Percentiles rank a stretch among this genome's conserved stretches.
These are phyloP conservation scores for Rhineura floridana DNA, from an alignment of 2,113 vertebrate genomes.

Conservation along the genomic window DNA sequence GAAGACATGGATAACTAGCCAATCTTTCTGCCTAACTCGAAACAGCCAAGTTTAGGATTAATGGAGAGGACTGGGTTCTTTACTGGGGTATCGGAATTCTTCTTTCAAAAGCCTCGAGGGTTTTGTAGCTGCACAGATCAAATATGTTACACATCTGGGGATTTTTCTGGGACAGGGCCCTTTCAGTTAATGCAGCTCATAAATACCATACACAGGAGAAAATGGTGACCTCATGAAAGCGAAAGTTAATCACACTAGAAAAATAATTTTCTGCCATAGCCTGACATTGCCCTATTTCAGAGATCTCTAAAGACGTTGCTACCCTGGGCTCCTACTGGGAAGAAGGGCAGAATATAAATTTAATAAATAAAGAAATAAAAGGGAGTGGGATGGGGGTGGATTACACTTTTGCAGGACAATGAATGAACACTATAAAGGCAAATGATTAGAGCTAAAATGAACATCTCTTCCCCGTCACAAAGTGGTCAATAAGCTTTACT, in stretches of 20 bases:
- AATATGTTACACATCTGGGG: slow-evolving; percentile 27
- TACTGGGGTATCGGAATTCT: slow-evolving; percentile 5
- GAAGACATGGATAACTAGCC: neutral
- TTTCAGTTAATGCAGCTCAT: neutral
- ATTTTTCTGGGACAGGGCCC: neutral
- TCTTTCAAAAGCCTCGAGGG: slow-evolving; percentile 13
- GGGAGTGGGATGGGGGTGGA: neutral
- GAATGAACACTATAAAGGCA: neutral
- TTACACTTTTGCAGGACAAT: neutral
- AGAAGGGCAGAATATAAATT: too few species aligned
- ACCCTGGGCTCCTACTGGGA: too few species aligned
- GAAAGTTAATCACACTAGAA: neutral
- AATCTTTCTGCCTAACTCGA: neutral
- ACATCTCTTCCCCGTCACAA: neutral
- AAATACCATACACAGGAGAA: neutral
- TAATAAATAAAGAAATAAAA: too few species aligned
- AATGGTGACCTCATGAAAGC: neutral
- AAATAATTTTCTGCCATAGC: neutral
- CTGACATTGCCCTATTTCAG: neutral
- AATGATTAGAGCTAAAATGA: neutral
- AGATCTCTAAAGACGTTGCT: neutral
- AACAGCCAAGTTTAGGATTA: neutral
- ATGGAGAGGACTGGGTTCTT: neutral
- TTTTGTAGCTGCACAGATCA: slow-evolving; percentile 3
- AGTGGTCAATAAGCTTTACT: neutral